A percentile compares a stretch with the other conserved stretches of the same genome.
These are phyloP conservation scores for Synaphobranchus kaupii DNA, from an alignment of 2,797 vertebrate genomes.

Conservation along the genomic window DNA sequence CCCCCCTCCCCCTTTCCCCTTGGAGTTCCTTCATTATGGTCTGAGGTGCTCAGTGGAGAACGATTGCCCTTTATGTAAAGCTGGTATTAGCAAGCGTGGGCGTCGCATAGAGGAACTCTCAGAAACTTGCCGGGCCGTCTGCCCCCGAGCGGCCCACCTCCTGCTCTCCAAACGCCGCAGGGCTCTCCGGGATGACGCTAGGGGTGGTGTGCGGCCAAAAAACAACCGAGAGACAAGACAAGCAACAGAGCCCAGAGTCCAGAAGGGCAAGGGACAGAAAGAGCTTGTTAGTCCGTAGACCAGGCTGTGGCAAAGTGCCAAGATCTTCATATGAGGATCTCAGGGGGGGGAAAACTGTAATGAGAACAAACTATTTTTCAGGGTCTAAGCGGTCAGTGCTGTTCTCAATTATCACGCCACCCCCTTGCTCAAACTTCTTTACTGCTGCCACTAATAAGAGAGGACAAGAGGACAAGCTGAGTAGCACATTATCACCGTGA, in stretches of 20 bases:
- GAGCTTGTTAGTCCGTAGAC: conserved; percentile 45
- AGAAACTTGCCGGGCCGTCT: neutral
- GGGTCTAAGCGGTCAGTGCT: neutral
- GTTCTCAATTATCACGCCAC: conserved; percentile 54
- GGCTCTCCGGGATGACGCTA: neutral
- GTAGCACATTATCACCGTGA: conserved; percentile 45
- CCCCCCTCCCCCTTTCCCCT: conserved; percentile 5
- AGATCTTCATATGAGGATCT: conserved; percentile 37
- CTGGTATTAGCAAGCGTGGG: conserved; percentile 35
- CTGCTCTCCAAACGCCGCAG: neutral
- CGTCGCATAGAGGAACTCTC: neutral
- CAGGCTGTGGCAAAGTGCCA: conserved; percentile 44
- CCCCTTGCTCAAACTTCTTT: conserved; percentile 45
- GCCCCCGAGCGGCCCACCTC: neutral
- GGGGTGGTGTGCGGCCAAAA: neutral
- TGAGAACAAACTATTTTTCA: conserved; percentile 5
- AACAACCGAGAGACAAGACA: neutral
- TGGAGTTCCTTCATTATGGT: conserved; percentile 14
- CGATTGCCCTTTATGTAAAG: conserved; percentile 30
- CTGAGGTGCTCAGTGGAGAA: conserved; percentile 19
- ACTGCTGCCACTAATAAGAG: conserved; percentile 61
- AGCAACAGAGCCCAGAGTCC: conserved; percentile 3
- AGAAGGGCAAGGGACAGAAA: conserved; percentile 26
- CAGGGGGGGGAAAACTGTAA: neutral
- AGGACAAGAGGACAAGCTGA: conserved; percentile 49